Base-by-base conservation (phyloP, 1,140 invertebrate genomes). In the Notospermus geniculatus region DNA sequence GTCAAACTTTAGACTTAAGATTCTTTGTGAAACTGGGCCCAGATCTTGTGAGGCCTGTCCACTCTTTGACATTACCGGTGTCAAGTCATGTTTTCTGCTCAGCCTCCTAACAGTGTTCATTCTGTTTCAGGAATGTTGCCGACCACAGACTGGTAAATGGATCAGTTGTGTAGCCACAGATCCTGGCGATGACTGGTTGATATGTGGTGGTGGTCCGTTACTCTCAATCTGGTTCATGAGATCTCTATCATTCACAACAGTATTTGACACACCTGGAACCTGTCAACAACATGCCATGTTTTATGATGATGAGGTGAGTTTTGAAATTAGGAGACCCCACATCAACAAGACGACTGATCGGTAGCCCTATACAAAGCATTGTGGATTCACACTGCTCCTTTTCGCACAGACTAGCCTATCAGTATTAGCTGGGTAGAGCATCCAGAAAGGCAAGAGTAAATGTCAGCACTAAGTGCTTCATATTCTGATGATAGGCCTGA, bases 141-240 rank as follows among this genome's bases (percentile, higher is more conserved):
- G 92, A 60, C 87, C 88, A 27, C 85, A 90, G 71, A 79, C 91
- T 60, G 93, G 93, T 13, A 92, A 91, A 78, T 95, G 92, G 92
- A 86, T 94, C 63, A 91, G 91, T 28, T 88, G 90, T 65, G 87
- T 91, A 30, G 84, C 88, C 41, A 79, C 91, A 27, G 79, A 82
- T 67, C 54, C 64, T 15, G 88, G 86, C 52, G 89, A 92, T 57
- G 91, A 94, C 77, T 95, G 91, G 91, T 81, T 95, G 81, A 80
- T 93, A 0, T 94, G 92, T 77, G 92, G 92, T 0, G 92, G 93
- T 11, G 92, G 91, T 5, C 91, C 92, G 1, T 85, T 86, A 64
- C 79, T 92, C 13, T 86, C 90, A 0, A 77, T 94, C 25, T 94
- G 90, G 90, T 90, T 93, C 73, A 83, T 90, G 50, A 83, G 90